Conservation (phyloP, 2,888 invertebrate species). For the Drosophila paracracens region DNA sequence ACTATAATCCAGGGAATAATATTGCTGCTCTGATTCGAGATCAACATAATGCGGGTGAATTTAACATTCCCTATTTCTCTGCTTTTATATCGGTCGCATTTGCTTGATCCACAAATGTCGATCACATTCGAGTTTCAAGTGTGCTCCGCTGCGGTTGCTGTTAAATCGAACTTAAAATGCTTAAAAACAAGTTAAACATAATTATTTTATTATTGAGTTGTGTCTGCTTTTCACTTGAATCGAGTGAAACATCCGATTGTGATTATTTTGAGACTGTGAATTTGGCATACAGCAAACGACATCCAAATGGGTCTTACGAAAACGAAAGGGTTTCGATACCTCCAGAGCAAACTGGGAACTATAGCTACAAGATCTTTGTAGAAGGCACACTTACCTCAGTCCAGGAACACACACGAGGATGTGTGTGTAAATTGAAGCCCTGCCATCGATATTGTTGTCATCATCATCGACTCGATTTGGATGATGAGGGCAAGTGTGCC, state of each 20-base stretch:
- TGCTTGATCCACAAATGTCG: neutral
- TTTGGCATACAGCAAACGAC: slow-evolving; percentile 38
- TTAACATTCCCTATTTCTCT: too few species aligned
- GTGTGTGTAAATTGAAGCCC: too few species aligned
- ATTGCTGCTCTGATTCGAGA: rapidly evolving
- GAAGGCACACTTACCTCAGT: slow-evolving; percentile 3
- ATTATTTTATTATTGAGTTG: neutral
- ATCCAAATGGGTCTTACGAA: slow-evolving; percentile 53
- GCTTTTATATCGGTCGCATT: too few species aligned
- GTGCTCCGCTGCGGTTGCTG: neutral
- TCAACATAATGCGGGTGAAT: too few species aligned
- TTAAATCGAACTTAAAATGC: neutral
- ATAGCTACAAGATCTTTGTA: slow-evolving; percentile 32
- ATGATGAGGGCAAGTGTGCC: neutral
- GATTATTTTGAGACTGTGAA: slow-evolving; percentile 50
- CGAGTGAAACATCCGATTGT: slow-evolving; percentile 24
- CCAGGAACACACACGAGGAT: neutral
- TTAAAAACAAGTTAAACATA: neutral
- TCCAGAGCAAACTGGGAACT: slow-evolving; percentile 30
- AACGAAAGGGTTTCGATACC: slow-evolving; percentile 54
- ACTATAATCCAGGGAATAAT: too few species aligned
- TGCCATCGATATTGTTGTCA: too few species aligned
- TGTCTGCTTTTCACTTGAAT: neutral
- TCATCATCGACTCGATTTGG: neutral
- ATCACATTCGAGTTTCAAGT: neutral